phyloP scores from a whole-genome alignment of 2,888 invertebrate species.

The Cephus pulcher region DNA sequence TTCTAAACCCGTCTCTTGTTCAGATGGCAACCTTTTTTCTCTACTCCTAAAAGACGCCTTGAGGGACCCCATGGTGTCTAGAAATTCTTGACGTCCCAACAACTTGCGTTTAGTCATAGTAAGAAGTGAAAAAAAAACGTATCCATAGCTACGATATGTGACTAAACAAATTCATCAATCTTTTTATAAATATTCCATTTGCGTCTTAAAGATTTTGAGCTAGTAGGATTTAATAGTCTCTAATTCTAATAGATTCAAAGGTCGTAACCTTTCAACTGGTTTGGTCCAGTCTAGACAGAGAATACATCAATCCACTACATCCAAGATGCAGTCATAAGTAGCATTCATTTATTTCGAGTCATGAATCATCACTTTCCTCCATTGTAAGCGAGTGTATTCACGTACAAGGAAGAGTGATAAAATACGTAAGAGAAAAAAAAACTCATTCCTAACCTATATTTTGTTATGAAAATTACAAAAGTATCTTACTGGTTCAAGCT shows the following conservation, averaged over 20 bases:
- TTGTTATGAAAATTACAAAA: neutral
- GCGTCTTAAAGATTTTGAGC: neutral
- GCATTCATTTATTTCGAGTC: neutral
- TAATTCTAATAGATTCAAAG: conserved; percentile 2
- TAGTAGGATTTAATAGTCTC: conserved; percentile 4
- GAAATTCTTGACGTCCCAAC: neutral
- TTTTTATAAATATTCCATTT: neutral
- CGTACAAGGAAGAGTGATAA: neutral
- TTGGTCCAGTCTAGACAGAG: conserved; percentile 13
- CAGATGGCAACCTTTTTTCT: neutral
- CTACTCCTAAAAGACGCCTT: neutral
- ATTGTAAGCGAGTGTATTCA: neutral
- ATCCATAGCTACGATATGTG: neutral
- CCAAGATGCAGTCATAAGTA: neutral
- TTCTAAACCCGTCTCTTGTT: neutral
- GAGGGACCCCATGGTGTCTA: neutral
- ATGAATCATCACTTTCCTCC: neutral
- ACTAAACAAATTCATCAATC: neutral
- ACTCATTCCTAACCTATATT: neutral
- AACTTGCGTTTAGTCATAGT: neutral
- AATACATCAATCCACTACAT: neutral
- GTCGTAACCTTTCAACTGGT: conserved; percentile 36
- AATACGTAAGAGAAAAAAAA: too few species aligned
- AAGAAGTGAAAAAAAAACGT: neutral
- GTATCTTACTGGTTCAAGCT: neutral